These are phyloP conservation scores for Lymantria dispar DNA, from an alignment of 2,888 invertebrate species.

Conservation along the genomic window DNA sequence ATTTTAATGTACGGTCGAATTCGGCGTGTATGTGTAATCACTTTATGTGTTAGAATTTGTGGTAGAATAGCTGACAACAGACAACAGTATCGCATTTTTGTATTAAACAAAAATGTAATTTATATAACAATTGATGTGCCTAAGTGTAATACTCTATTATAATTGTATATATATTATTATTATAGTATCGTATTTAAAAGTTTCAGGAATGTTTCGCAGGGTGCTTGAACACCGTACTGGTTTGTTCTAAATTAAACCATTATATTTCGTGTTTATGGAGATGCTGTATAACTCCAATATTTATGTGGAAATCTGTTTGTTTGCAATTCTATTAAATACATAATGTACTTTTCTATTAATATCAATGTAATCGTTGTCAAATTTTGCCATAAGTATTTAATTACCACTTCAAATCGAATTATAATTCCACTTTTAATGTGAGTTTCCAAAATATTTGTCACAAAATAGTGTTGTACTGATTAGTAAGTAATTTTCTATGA, in stretches of 20 bases:
- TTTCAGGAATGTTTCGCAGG: conserved; percentile 42
- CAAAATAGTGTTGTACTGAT: conserved; percentile 58
- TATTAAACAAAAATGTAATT: conserved; percentile 76
- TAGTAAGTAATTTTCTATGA: conserved; percentile 57
- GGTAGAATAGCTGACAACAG: conserved; percentile 64
- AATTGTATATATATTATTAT: conserved; percentile 60
- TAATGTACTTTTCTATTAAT: conserved; percentile 18
- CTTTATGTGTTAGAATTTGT: conserved; percentile 62
- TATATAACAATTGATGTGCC: conserved; percentile 84
- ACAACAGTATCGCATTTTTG: conserved; percentile 70
- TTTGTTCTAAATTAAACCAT: conserved; percentile 25
- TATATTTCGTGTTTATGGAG: conserved; percentile 40
- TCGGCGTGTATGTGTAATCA: conserved; percentile 40
- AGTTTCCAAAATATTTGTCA: conserved; percentile 32
- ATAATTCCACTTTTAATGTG: conserved; percentile 24
- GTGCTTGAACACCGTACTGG: conserved; percentile 21
- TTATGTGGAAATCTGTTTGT: conserved; percentile 40
- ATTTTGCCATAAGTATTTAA: conserved; percentile 18
- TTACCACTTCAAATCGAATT: conserved; percentile 29
- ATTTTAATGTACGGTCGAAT: conserved; percentile 31
- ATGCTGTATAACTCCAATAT: conserved; percentile 42
- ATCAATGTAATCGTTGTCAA: conserved; percentile 16
- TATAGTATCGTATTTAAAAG: conserved; percentile 56
- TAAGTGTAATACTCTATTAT: conserved; percentile 79
- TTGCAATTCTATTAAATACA: conserved; percentile 4